Base-by-base conservation (phyloP, 2,797 vertebrate genomes). In the Schizopygopsis malacanthus region DNA sequence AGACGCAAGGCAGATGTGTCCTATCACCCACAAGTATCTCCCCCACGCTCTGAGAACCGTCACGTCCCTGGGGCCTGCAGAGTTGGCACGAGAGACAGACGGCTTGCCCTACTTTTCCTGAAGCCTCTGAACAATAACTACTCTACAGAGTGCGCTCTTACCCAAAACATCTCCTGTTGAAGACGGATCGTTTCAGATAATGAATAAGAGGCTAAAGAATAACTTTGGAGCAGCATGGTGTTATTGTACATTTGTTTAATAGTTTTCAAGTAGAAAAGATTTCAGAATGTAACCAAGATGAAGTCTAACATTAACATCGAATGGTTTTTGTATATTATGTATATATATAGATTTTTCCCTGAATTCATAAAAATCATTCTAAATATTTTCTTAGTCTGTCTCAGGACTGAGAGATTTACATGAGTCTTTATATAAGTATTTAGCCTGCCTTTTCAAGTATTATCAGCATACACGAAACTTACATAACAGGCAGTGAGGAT, bases 81-180 rank as follows among this genome's bases (percentile, higher is more conserved):
- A 85, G 79, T 67, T 84, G 80, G 63, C 79, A 70, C 33, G 25
- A 81, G 83, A 87, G 83, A 85, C 82, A 83, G 73, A 84, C 54
- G 22, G 43, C 72, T 56, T 87, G 86, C 86, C 83, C 86, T 84
- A 87, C 52, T 87, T 87, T 87, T 72, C n/a, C 39, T 47, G 50
- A 85, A 85, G 56, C 83, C 56, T 85, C 75, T 43, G 39, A 80
- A 81, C 61, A 82, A 63, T 59, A 81, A 67, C 63, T 71, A 20
- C 41, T 59, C 15, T n/a, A 28, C 80, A 83, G 75, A 72, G 61
- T 67, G 16, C 25, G 22, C 22, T 86, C 9, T 43, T 37, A 15
- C 77, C n/a, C 7, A 2, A 61, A 83, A 47, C 70, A 75, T 41
- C 20, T 37, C 5, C 45, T 37, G 39, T 33, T 71, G 10, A 15